Conservation (phyloP, 2,113 vertebrate genomes). For the Cephalophus harveyi region DNA sequence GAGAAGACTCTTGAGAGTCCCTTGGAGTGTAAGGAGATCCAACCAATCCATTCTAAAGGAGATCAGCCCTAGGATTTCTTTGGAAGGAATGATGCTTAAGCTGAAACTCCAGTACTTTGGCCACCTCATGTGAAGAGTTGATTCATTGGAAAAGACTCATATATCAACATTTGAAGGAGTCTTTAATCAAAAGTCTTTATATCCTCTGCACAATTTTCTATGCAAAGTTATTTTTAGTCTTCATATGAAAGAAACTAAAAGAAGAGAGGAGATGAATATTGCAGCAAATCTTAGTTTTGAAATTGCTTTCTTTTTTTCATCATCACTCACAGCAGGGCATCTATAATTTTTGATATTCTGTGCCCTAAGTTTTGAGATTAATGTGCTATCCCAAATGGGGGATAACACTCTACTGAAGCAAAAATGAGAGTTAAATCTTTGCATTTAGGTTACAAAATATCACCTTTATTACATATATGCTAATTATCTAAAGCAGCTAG, state of each 20-base stretch:
- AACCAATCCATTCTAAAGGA: too few relatives aligned
- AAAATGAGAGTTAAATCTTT: not conserved
- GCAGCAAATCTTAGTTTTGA: not conserved
- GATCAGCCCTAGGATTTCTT: too few relatives aligned
- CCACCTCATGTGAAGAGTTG: too few relatives aligned
- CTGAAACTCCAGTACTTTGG: too few relatives aligned
- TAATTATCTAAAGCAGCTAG: not conserved
- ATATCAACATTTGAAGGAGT: slow-evolving; percentile 50
- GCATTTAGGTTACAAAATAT: not conserved
- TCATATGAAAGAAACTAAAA: slow-evolving; percentile 1
- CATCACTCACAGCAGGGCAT: not conserved
- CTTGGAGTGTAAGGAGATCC: too few relatives aligned
- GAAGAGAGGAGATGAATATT: slow-evolving; percentile 10
- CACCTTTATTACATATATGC: not conserved
- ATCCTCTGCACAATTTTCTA: slow-evolving; percentile 16
- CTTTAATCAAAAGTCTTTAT: slow-evolving; percentile 52
- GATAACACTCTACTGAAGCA: not conserved
- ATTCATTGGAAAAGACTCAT: too few relatives aligned
- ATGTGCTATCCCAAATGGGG: not conserved
- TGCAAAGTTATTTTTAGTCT: slow-evolving; percentile 41
- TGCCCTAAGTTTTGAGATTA: not conserved
- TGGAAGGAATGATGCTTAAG: too few relatives aligned
- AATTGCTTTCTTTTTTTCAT: slow-evolving; percentile 24
- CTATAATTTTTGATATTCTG: not conserved
- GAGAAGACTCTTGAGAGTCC: too few relatives aligned